A percentile compares a stretch with the other conserved stretches of the same genome.
These are phyloP conservation scores for Morone saxatilis DNA, from an alignment of 2,113 vertebrate genomes.

Conservation along the genomic window DNA sequence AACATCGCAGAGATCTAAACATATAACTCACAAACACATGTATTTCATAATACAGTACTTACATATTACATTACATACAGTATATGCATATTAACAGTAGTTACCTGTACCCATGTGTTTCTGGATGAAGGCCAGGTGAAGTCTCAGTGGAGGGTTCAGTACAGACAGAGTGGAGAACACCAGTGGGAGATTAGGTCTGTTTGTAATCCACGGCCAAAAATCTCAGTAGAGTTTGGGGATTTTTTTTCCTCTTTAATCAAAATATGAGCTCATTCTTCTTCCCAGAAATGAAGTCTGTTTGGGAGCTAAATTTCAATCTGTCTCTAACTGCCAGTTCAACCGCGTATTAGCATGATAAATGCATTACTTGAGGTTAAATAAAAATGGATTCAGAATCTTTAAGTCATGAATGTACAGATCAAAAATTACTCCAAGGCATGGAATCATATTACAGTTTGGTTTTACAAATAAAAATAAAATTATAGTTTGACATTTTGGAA, in stretches of 20 bases:
- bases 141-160: slow-evolving; percentile 38
- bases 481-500: no score
- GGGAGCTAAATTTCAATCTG: slow-evolving; percentile 44
- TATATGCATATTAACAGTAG: not conserved
- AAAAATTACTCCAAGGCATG: not conserved
- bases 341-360: not conserved
- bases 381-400: not conserved
- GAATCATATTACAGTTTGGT: not conserved
- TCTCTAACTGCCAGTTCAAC: slow-evolving; percentile 21
- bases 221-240: slow-evolving; percentile 54
- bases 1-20: slow-evolving; percentile 1
- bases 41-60: not conserved
- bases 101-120: slow-evolving; percentile 28
- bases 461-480: not conserved
- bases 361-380: not conserved
- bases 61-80: not conserved
- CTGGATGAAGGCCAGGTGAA: slow-evolving; percentile 38
- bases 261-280: slow-evolving; percentile 66
- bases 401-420: not conserved
- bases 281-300: slow-evolving; percentile 55
- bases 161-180: slow-evolving; percentile 39
- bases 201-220: slow-evolving; percentile 71
- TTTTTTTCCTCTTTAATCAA: slow-evolving; percentile 71
- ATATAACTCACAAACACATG: not conserved
- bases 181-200: slow-evolving; percentile 66